Conservation (phyloP, 2,797 vertebrate genomes). For the Gouania willdenowi region DNA sequence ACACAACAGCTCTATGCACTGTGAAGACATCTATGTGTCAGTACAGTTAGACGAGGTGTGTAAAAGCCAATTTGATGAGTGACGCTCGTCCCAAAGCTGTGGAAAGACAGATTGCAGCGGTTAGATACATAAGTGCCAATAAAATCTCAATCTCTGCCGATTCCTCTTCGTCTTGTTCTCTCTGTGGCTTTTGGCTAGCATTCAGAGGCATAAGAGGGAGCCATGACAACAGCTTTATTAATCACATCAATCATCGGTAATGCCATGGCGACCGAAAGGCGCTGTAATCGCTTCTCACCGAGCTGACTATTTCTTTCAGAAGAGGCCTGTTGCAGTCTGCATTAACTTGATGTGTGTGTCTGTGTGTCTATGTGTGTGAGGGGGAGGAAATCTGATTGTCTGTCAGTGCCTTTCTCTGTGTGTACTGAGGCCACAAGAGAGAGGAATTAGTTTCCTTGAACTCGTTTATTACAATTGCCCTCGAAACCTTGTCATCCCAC, state of each 20-base stretch:
- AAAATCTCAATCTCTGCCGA: conserved; percentile 29
- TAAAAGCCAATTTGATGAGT: conserved; percentile 53
- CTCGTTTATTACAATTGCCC: conserved; percentile 40
- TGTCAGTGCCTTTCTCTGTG: conserved; percentile 30
- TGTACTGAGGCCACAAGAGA: conserved; percentile 13
- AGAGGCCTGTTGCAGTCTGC: conserved; percentile 50
- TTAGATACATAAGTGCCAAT: conserved; percentile 38
- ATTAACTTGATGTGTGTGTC: conserved; percentile 51
- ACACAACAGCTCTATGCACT: neutral
- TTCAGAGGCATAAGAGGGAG: conserved; percentile 52
- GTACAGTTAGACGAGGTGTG: conserved; percentile 15
- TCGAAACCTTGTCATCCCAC: conserved; percentile 34
- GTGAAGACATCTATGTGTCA: conserved; percentile 14
- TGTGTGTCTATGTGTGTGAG: conserved; percentile 9
- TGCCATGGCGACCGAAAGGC: conserved; percentile 62
- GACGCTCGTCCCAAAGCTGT: conserved; percentile 34
- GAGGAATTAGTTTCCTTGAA: conserved; percentile 38
- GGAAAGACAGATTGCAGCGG: conserved; percentile 45
- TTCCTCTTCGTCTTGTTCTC: conserved; percentile 12
- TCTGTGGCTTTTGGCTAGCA: conserved; percentile 41
- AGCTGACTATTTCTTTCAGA: conserved; percentile 59
- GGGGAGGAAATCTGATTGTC: conserved; percentile 45
- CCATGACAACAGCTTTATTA: conserved; percentile 77
- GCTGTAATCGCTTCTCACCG: conserved; percentile 61
- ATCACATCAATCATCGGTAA: conserved; percentile 78